Conservation (phyloP, 2,113 vertebrate genomes). For the Patagioenas fasciata region DNA sequence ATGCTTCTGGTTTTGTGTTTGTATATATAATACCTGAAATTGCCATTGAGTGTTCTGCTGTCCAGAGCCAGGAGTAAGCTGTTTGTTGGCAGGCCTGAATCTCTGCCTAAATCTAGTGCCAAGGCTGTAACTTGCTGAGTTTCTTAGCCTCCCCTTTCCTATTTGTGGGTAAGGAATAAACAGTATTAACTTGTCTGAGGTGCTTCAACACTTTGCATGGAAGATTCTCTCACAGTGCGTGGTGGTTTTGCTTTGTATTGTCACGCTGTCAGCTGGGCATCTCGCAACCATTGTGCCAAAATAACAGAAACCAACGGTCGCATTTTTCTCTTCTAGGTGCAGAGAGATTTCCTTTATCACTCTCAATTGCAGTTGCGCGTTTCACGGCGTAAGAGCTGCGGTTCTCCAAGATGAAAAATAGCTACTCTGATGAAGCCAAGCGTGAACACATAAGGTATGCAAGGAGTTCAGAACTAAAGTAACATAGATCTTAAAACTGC, state of each 20-base stretch:
- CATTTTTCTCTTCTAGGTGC: not conserved
- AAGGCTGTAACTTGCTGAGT: not conserved
- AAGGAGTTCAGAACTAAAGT: not conserved
- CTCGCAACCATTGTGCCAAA: not conserved
- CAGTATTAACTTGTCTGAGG: not conserved
- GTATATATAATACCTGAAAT: not conserved
- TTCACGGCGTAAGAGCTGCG: not conserved
- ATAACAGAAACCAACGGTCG: not conserved
- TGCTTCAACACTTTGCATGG: not conserved
- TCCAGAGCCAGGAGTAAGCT: not conserved
- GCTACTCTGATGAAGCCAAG: constrained; percentile 13
- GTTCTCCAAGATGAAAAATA: constrained; percentile 20
- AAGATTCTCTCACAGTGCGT: not conserved
- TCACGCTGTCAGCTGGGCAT: constrained; percentile 15
- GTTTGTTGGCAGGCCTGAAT: not conserved
- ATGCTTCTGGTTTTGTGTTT: not conserved
- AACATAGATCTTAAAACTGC: constrained; percentile 20
- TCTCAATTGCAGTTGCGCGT: not conserved
- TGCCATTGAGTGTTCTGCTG: constrained; percentile 1
- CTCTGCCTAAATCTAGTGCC: not conserved
- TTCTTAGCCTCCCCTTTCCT: not conserved
- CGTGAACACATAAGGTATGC: constrained; percentile 16
- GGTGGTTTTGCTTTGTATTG: not conserved
- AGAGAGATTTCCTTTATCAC: not conserved
- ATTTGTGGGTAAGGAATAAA: not conserved